A percentile compares a stretch with the other conserved stretches of the same genome.
Conservation (phyloP, 2,113 vertebrate genomes). For the Gasterosteus aculeatus region DNA sequence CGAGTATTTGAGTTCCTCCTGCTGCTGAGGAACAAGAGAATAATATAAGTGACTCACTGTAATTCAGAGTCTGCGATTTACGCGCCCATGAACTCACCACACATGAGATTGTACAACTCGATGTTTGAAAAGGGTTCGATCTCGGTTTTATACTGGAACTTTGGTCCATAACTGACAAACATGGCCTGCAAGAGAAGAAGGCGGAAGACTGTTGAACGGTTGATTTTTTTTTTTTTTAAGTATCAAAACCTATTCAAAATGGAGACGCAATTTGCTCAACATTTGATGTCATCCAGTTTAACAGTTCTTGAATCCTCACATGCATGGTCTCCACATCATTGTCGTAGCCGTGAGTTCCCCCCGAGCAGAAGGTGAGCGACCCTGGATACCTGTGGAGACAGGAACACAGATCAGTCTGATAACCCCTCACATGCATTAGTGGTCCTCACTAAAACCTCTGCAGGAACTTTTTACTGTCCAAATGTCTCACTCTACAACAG, state of each 20-base stretch:
- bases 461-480: neutral
- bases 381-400: conserved; percentile 57
- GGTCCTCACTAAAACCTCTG: neutral
- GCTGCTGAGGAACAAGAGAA: neutral
- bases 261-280: neutral
- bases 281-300: neutral
- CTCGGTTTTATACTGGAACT: conserved; percentile 63
- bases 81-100: conserved; percentile 70
- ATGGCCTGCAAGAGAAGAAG: conserved; percentile 70
- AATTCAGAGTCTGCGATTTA: neutral
- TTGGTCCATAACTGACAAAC: conserved; percentile 81
- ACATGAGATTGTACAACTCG: conserved; percentile 85
- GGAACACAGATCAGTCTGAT: neutral
- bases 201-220: neutral
- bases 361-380: conserved; percentile 74
- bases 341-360: conserved; percentile 82
- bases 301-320: conserved; percentile 51
- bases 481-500: neutral
- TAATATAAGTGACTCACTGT: neutral
- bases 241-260: neutral
- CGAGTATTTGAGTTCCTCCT: neutral
- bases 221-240: neutral
- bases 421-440: neutral
- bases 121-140: conserved; percentile 80
- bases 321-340: conserved; percentile 82